Evolutionary conservation across 2,888 invertebrate species (phyloP), one percentile per base, ranked within the genome.

Genomic region (Sesamia inferens): DNA sequence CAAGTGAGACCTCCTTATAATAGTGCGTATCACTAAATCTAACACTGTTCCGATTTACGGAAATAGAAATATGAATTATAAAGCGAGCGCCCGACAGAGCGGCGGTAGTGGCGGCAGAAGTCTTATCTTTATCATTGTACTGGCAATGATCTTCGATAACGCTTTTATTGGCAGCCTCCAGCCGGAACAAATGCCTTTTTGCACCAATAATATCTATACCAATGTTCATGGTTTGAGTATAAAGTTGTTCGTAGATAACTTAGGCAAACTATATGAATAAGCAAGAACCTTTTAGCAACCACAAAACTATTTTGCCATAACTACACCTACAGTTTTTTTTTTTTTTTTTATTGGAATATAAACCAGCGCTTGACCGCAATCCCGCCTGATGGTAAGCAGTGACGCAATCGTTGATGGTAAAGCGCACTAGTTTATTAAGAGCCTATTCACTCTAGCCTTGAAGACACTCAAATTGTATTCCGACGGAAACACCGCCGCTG

Each of bases 41-140:
- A 87, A 86, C 88, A 78, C 88, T 82, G 85, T 87, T 88, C 87
- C 87, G 90, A 92, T 92, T 91, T 92, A 92, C 89, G 88, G 90
- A 93, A 92, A 93, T 93, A 92, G 92, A 93, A 93, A 93, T 92
- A 89, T 92, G 92, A 93, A 91, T 93, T 92, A 93, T 90, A 90
- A 90, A 90, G 86, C 87, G 86, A 85, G 81, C 83, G 88, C 90
- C 88, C 39, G 39, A 7, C 39, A 7, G 39, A 7, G 39, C 7
- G 77, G 85, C 86, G 90, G 90, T 84, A 74, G 78, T 66, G 80
- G 90, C 83, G 77, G 79, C 68, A 79, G 82, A 79, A 57, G 89
- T 87, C 71, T 79, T 91, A 91, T 93, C 93, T 92, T 87, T 87
- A 88, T 88, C 89, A 90, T 89, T 90, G 90, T 90, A 87, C 90